A percentile compares a stretch with the other conserved stretches of the same genome.
Conservation (phyloP, 2,113 vertebrate species). For the Cyanoramphus novaezelandiae region DNA sequence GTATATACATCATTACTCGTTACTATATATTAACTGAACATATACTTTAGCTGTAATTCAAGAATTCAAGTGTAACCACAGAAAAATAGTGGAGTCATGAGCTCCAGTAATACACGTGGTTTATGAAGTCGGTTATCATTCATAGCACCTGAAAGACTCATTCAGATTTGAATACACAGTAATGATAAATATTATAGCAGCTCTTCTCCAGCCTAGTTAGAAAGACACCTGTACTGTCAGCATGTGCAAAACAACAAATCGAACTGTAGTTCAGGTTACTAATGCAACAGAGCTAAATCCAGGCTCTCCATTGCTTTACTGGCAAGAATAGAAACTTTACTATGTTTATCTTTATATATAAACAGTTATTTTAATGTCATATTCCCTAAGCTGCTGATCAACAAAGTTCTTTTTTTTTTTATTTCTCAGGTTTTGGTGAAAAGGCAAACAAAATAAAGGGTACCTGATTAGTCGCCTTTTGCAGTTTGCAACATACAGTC, state of each 20-base stretch:
- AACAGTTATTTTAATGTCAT: background rate
- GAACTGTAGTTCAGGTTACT: background rate
- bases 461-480: rapidly evolving
- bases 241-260: background rate
- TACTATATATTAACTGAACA: background rate
- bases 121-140: background rate
- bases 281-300: background rate
- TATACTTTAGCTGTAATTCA: background rate
- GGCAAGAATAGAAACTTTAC: background rate
- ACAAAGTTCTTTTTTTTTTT: background rate
- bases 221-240: background rate
- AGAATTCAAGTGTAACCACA: background rate
- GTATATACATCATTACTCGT: background rate
- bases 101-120: rapidly evolving
- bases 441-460: background rate
- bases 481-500: background rate
- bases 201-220: background rate
- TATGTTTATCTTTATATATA: background rate
- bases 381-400: background rate
- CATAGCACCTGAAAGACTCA: background rate
- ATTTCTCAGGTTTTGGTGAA: background rate
- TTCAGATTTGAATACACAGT: background rate
- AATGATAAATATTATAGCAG: background rate
- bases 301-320: background rate
- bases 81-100: background rate